Conservation (phyloP, 1,140 invertebrate species). For the Trichomalopsis sarcophagae region DNA sequence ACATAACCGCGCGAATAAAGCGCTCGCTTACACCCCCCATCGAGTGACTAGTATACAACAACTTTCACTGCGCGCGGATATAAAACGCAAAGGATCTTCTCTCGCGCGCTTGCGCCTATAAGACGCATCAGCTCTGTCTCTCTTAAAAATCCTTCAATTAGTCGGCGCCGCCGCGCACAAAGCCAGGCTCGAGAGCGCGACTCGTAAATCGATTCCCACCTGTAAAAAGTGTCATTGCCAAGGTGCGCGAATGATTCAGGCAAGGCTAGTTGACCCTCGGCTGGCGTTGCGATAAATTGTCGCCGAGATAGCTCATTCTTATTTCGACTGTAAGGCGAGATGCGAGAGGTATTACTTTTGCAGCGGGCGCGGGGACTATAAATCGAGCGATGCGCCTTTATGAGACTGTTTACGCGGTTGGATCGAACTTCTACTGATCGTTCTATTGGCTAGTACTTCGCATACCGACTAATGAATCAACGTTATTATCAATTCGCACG, state of each 20-base stretch:
- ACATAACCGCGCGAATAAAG: not conserved
- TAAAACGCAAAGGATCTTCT: not conserved
- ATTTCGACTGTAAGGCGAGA: slow-evolving; percentile 30
- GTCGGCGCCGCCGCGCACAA: not conserved
- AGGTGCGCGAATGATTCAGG: slow-evolving; percentile 31
- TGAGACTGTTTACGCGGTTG: not conserved
- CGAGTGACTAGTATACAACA: not conserved
- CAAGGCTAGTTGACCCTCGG: slow-evolving; percentile 39
- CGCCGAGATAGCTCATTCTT: slow-evolving; percentile 22
- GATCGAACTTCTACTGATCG: no score
- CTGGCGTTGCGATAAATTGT: slow-evolving; percentile 44
- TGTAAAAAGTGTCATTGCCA: slow-evolving; percentile 48
- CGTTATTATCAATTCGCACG: no score
- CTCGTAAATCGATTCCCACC: slow-evolving; percentile 56
- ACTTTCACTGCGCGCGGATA: not conserved
- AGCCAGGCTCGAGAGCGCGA: slow-evolving; percentile 8
- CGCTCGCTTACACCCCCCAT: not conserved
- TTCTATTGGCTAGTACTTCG: no score
- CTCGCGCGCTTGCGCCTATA: not conserved
- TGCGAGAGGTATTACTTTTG: slow-evolving; percentile 35
- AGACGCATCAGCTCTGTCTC: not conserved
- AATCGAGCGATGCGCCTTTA: not conserved
- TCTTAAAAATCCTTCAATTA: slow-evolving; percentile 34
- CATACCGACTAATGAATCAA: no score
- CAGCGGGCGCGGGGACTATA: not conserved